Base-by-base conservation (phyloP, 2,113 vertebrate genomes). In the Azemiops feae region DNA sequence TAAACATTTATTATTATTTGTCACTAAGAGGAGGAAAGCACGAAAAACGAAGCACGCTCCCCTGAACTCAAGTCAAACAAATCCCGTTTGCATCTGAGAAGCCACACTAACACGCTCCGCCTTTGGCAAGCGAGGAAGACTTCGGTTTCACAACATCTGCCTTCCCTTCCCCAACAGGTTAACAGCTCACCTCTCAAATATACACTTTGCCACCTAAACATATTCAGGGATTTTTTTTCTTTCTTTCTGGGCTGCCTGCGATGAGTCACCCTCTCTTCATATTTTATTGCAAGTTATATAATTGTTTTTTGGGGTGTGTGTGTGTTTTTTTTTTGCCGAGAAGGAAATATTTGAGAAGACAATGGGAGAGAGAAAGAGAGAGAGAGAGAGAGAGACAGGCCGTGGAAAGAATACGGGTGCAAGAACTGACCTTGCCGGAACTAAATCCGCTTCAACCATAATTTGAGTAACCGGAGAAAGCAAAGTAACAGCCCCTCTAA, bases 211-310 rank as follows among this genome's bases (percentile, higher is more conserved):
- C 25, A 93, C 96, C 97, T 98, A 98, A 97, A 97, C 97, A 98
- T 97, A 97, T 91, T 30, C 88, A 3, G 92, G 93, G 93, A 92
- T 91, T 93, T 95, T 47, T 47, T 47, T 8, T 47, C 1, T 47
- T 47, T 9, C 45, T 45, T 94, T 92, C 93, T 89, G 90, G 85
- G 95, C 86, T 89, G 43, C 95, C 93, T 97, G 96, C 97, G 97
- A 97, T 98, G 97, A 98, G 96, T 98, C 97, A 98, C 12, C 95
- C 96, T 96, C 53, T 96, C 95, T 96, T 96, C 96, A 96, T 97
- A 97, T 98, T 98, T 97, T 97, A 97, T 97, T 97, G 97, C 96
- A 96, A 74, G 93, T 98, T 98, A 97, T 95, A 97, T 98, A 98
- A 98, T 97, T 97, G 94, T 97, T 96, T 97, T 97, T 93, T 4